phyloP scores from a whole-genome alignment of 2,113 vertebrate genomes.

The Elachura formosa region DNA sequence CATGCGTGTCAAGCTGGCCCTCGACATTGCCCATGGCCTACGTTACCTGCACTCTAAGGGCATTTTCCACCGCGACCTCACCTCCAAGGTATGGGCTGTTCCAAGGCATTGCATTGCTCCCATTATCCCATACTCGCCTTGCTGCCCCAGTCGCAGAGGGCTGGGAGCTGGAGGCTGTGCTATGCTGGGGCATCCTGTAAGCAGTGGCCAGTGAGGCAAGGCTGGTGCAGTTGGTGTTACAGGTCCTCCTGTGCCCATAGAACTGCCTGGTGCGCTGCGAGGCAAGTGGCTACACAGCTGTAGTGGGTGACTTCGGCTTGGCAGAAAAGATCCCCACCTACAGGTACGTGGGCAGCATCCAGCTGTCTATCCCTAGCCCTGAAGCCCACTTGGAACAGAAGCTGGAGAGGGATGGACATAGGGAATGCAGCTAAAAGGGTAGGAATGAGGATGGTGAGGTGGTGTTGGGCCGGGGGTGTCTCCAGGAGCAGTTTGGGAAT shows the following conservation, averaged over 20 bases:
- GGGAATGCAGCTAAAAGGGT: not conserved
- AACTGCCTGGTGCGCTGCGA: slow-evolving; percentile 92
- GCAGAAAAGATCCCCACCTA: slow-evolving; percentile 94
- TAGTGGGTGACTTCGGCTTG: slow-evolving; percentile 93
- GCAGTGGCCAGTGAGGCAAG: not conserved
- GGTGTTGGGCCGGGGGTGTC: not conserved
- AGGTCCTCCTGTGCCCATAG: slow-evolving; percentile 55
- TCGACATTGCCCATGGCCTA: slow-evolving; percentile 86
- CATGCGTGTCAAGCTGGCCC: slow-evolving; percentile 79
- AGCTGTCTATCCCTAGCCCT: not conserved
- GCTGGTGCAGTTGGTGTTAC: not conserved
- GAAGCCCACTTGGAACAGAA: not conserved
- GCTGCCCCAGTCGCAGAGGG: rapidly evolving
- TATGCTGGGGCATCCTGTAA: not conserved
- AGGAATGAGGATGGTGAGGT: not conserved
- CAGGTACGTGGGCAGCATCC: slow-evolving; percentile 68
- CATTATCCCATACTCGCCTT: rapidly evolving
- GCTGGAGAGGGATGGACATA: not conserved
- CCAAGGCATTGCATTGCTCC: not conserved
- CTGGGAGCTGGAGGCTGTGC: not conserved
- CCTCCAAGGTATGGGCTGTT: slow-evolving; percentile 81
- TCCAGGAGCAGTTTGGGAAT: not conserved
- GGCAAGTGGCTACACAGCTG: slow-evolving; percentile 78
- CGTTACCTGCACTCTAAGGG: slow-evolving; percentile 92
- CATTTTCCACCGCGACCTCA: slow-evolving; percentile 90